Conservation (phyloP, 2,888 invertebrate genomes). For the Ophion slaviceki region DNA sequence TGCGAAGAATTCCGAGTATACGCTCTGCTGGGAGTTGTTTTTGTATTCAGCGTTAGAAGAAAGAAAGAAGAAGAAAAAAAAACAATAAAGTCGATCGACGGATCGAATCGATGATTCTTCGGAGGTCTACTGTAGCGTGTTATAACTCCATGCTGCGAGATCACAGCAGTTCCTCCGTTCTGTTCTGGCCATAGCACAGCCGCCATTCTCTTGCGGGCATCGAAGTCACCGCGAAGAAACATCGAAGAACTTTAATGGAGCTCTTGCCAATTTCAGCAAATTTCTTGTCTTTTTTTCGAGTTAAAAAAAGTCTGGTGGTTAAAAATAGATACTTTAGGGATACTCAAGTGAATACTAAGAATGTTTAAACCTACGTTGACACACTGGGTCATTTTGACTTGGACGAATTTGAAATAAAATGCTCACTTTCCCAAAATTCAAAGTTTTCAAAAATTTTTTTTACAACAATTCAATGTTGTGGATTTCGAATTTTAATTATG, state of each 20-base stretch:
- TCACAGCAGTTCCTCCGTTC: constrained; percentile 4
- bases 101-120: constrained; percentile 63
- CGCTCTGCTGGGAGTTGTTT: constrained; percentile 13
- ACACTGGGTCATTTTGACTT: too few relatives aligned
- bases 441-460: too few relatives aligned
- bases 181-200: not conserved
- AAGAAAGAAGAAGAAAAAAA: constrained; percentile 14
- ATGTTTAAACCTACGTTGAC: not conserved
- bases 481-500: too few relatives aligned
- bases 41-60: constrained; percentile 15
- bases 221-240: constrained; percentile 43
- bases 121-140: constrained; percentile 14
- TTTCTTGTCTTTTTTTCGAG: constrained; percentile 4
- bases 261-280: constrained; percentile 6
- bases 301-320: not conserved
- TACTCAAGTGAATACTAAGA: not conserved
- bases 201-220: constrained; percentile 34
- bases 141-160: not conserved
- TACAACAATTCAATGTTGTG: too few relatives aligned
- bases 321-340: not conserved
- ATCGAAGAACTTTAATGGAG: constrained; percentile 8
- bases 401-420: too few relatives aligned
- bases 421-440: too few relatives aligned
- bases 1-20: constrained; percentile 37
- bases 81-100: constrained; percentile 43